Evolutionary conservation across 2,113 vertebrate genomes (phyloP), one percentile per base, ranked within the genome.

Genomic region (Thomomys bottae): DNA sequence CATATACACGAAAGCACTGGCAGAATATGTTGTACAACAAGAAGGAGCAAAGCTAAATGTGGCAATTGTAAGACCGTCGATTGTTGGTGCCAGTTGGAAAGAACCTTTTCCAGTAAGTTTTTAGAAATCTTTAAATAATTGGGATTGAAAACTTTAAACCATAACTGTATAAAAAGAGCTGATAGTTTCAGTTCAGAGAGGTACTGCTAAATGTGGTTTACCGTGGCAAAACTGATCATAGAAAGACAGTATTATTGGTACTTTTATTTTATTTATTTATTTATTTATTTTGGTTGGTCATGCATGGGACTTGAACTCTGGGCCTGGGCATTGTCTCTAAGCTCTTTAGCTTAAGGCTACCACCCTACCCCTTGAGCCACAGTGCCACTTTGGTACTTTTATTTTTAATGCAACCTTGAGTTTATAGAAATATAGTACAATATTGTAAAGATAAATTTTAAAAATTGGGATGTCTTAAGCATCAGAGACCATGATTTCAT

Each of bases 1-100:
- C 96, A 99, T 97, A 8, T 99, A 97, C 95, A 99, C 99, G 11
- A 99, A 99, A 98, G 99, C 99, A 84, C 93, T 99, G 98, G 99
- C 99, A 0, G 99, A 99, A 96, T 98, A 99, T 30, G 89, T 99
- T 95, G 98, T 99, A 78, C 99, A 99, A 95, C 98, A 99, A 96
- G 99, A 99, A 97, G 98, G 98, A 83, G 98, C 98, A 68, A 98
- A 98, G 91, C 96, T 99, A 78, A 99, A 99, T 84, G 97, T 99
- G 71, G 99, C 98, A 21, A 99, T 99, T 93, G 91, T 99, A 81
- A 98, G 99, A 86, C 99, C 99, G 0, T 99, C 99, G 15, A 99
- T 99, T 89, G 99, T 99, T 23, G 99, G 99, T 95, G 99, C 99
- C 96, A 99, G 99, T 97, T 99, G 99, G 99, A 99, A 99, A 87